These are phyloP conservation scores for Pseudachorutes palmiensis DNA, from an alignment of 1,140 invertebrate genomes.

Conservation along the genomic window DNA sequence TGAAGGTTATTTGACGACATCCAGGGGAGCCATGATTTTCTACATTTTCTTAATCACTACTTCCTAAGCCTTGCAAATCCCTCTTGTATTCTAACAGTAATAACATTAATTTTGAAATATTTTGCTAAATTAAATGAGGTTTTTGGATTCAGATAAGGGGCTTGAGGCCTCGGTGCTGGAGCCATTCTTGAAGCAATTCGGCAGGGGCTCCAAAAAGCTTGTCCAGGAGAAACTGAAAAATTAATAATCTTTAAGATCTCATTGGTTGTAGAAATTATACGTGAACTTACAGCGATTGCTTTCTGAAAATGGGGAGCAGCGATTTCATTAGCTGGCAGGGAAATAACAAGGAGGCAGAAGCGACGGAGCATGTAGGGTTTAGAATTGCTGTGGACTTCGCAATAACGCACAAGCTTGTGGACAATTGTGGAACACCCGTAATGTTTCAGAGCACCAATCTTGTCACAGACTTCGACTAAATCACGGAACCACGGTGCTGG, in stretches of 20 bases:
- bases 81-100: too few species aligned
- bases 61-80: too few species aligned
- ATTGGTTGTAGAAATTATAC: background rate
- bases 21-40: too few species aligned
- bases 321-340: constrained; percentile 29
- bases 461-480: constrained; percentile 13
- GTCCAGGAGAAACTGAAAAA: background rate
- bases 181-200: background rate
- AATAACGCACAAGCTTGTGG: constrained; percentile 22
- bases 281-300: constrained; percentile 20
- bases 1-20: too few species aligned
- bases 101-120: too few species aligned
- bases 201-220: background rate
- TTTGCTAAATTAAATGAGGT: too few species aligned
- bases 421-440: constrained; percentile 18
- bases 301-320: constrained; percentile 22
- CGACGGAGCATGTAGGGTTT: constrained; percentile 20
- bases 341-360: constrained; percentile 27
- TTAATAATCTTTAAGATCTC: background rate
- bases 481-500: constrained; percentile 27
- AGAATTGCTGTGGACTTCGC: constrained; percentile 28
- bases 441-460: constrained; percentile 23
- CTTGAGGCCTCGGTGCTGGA: background rate
- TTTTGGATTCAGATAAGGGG: background rate
- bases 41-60: too few species aligned